Percentiles rank a stretch among this genome's conserved stretches.
phyloP scores from a whole-genome alignment of 1,140 invertebrate genomes.

The Drosophila trapezifrons region DNA sequence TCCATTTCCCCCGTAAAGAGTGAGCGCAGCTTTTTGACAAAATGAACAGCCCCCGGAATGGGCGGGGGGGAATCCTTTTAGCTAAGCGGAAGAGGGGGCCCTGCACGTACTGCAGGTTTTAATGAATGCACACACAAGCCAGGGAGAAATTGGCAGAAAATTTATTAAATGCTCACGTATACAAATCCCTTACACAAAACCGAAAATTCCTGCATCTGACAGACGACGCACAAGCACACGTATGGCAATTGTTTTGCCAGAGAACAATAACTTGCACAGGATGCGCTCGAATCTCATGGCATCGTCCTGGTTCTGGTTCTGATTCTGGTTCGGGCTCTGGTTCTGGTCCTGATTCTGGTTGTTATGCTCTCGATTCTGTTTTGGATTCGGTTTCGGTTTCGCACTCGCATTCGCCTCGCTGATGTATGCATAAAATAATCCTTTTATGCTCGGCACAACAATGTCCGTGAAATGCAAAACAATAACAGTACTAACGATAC shows the following conservation, averaged over 20 bases:
- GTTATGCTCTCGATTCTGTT: conserved; percentile 32
- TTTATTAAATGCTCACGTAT: conserved; percentile 82
- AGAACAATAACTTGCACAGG: conserved; percentile 80
- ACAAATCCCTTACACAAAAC: conserved; percentile 80
- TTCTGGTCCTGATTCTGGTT: background rate
- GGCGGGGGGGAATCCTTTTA: conserved; percentile 11
- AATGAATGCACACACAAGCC: conserved; percentile 73
- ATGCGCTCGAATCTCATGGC: conserved; percentile 54
- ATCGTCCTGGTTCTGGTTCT: conserved; percentile 33
- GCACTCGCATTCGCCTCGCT: conserved; percentile 40
- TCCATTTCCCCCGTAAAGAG: background rate
- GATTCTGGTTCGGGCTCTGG: conserved; percentile 1
- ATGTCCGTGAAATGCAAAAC: conserved; percentile 83
- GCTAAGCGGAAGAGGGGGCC: conserved; percentile 1
- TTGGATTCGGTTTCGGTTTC: conserved; percentile 20
- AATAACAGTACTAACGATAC: conserved; percentile 75
- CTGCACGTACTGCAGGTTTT: conserved; percentile 52
- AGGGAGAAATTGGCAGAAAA: conserved; percentile 76
- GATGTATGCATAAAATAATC: conserved; percentile 83
- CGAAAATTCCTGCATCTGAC: conserved; percentile 77
- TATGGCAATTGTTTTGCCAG: conserved; percentile 75
- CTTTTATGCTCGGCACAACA: conserved; percentile 78
- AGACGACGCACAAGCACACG: conserved; percentile 65
- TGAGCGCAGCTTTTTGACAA: conserved; percentile 24
- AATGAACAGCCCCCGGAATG: conserved; percentile 17